These are phyloP conservation scores for Thera obeliscata DNA, from an alignment of 2,888 invertebrate genomes.

Conservation along the genomic window DNA sequence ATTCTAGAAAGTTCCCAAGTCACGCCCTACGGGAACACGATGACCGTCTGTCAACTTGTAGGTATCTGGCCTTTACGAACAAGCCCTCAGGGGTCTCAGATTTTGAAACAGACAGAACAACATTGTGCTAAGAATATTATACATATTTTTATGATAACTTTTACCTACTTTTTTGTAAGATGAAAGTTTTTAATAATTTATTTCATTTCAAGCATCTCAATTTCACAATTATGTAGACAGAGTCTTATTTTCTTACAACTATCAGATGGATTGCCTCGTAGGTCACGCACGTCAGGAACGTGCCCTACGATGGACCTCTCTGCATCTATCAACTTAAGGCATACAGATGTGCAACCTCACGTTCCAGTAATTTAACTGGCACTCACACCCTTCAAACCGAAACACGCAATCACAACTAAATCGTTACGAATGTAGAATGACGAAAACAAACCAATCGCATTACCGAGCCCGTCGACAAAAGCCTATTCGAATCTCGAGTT, in stretches of 20 bases:
- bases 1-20: slow-evolving; percentile 42
- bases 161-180: background rate
- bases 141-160: background rate
- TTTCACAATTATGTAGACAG: too few relatives aligned
- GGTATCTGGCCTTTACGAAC: slow-evolving; percentile 36
- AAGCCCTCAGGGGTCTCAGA: slow-evolving; percentile 34
- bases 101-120: slow-evolving; percentile 26
- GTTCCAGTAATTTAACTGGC: too few relatives aligned
- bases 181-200: background rate
- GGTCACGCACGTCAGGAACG: too few relatives aligned
- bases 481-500: slow-evolving; percentile 64
- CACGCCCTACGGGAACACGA: slow-evolving; percentile 36
- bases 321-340: too few relatives aligned
- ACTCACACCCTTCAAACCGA: too few relatives aligned
- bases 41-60: slow-evolving; percentile 52
- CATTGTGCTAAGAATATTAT: slow-evolving; percentile 12
- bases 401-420: too few relatives aligned
- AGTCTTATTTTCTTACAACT: too few relatives aligned
- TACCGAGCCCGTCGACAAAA: slow-evolving; percentile 55
- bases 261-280: too few relatives aligned
- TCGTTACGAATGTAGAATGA: slow-evolving; percentile 10
- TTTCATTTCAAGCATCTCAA: too few relatives aligned
- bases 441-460: slow-evolving; percentile 55
- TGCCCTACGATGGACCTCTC: too few relatives aligned
- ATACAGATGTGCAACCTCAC: too few relatives aligned